Evolutionary conservation across 2,888 invertebrate species (phyloP).

Genomic region (Rhopalosiphum nymphaeae): DNA sequence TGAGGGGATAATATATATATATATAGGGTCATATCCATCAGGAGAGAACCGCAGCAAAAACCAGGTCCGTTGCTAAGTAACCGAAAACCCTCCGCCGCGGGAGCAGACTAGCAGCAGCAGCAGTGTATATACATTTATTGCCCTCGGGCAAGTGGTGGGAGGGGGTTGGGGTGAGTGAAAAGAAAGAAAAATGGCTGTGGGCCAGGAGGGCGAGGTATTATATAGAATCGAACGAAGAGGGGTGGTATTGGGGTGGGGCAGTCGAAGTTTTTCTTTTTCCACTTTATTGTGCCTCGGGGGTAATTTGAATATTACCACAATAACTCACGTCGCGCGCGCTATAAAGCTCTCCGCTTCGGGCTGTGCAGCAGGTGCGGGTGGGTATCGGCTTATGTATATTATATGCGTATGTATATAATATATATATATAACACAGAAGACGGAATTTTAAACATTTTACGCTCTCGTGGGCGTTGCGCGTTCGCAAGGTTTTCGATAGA

Average conservation of each 20-base stretch:
- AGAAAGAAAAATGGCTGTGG: slow-evolving; percentile 66
- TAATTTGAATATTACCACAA: slow-evolving; percentile 62
- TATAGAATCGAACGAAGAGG: slow-evolving; percentile 16
- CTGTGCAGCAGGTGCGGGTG: not conserved
- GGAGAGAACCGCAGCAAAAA: slow-evolving; percentile 44
- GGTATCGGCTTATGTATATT: not conserved
- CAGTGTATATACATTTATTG: slow-evolving; percentile 50
- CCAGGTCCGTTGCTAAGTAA: slow-evolving; percentile 62
- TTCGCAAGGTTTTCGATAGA: not conserved
- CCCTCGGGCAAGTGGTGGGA: not conserved
- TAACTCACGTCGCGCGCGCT: slow-evolving; percentile 55
- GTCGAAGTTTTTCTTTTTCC: slow-evolving; percentile 58
- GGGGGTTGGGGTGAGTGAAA: slow-evolving; percentile 49
- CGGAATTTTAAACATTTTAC: slow-evolving; percentile 48
- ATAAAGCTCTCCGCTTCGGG: slow-evolving; percentile 35
- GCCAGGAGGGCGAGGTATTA: slow-evolving; percentile 14
- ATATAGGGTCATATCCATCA: slow-evolving; percentile 45
- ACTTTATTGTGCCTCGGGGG: slow-evolving; percentile 51
- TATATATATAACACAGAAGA: slow-evolving; percentile 1
- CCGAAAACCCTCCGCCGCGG: slow-evolving; percentile 56
- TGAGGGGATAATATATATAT: not conserved
- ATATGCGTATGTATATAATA: not conserved
- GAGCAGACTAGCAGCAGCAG: slow-evolving; percentile 62
- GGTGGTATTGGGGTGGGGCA: slow-evolving; percentile 5
- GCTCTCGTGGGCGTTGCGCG: not conserved